Conservation (phyloP, 2,888 invertebrate genomes). For the Lissonota sp. region DNA sequence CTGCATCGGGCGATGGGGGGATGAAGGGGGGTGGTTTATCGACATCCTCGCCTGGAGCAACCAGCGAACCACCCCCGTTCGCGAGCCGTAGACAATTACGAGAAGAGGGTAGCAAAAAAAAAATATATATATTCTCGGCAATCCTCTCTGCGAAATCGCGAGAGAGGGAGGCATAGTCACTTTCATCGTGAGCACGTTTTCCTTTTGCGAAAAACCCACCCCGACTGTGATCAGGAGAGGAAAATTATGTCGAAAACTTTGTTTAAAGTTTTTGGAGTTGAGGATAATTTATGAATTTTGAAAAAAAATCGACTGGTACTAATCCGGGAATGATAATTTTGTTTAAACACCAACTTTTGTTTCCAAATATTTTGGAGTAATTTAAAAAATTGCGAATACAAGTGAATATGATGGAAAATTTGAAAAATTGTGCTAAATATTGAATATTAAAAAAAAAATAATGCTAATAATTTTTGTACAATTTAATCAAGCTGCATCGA, state of each 20-base stretch:
- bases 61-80: slow-evolving; percentile 46
- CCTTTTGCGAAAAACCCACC: neutral
- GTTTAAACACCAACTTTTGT: no score
- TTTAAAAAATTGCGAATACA: no score
- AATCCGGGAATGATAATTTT: no score
- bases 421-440: no score
- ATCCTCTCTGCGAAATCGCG: neutral
- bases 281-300: no score
- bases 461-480: no score
- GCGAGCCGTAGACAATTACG: slow-evolving; percentile 55
- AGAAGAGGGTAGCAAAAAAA: slow-evolving; percentile 53
- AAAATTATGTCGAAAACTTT: neutral
- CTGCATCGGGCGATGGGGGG: slow-evolving; percentile 33
- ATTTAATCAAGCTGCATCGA: no score
- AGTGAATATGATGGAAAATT: no score
- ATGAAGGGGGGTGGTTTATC: slow-evolving; percentile 62
- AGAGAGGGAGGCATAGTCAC: slow-evolving; percentile 26
- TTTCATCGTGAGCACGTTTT: slow-evolving; percentile 32
- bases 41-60: slow-evolving; percentile 69
- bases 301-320: no score
- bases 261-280: no score
- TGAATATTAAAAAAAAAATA: no score
- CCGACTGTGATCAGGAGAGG: neutral
- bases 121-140: slow-evolving; percentile 1
- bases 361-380: no score